phyloP scores from a whole-genome alignment of 1,140 invertebrate genomes.

The Bombus superbus region DNA sequence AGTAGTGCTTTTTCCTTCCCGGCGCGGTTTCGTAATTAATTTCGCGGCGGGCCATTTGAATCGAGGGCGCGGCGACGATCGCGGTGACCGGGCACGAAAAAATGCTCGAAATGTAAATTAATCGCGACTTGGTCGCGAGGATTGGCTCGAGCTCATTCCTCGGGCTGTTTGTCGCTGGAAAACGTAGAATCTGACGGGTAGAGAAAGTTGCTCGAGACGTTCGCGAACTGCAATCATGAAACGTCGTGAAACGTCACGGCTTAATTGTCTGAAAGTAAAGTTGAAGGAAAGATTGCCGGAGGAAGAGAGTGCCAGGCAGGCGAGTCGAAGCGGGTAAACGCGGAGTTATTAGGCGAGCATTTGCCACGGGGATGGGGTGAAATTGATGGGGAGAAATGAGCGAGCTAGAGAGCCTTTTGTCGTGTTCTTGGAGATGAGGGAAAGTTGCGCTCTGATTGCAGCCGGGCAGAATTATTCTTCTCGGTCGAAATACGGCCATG shows the following conservation, averaged over 20 bases:
- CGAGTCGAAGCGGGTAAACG: slow-evolving; percentile 15
- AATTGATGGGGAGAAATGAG: slow-evolving; percentile 18
- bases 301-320: neutral
- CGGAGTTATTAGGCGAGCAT: slow-evolving; percentile 9
- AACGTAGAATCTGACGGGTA: too few relatives aligned
- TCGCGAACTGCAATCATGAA: neutral
- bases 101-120: slow-evolving; percentile 65
- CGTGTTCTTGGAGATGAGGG: neutral
- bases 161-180: neutral
- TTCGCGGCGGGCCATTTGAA: slow-evolving; percentile 44
- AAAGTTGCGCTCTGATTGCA: neutral
- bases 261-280: slow-evolving; percentile 35
- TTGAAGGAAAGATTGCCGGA: neutral
- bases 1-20: neutral
- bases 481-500: too few relatives aligned
- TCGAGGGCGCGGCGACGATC: neutral
- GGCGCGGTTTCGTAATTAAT: slow-evolving; percentile 61
- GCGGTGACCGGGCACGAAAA: slow-evolving; percentile 32
- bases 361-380: neutral
- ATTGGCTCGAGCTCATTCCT: slow-evolving; percentile 36
- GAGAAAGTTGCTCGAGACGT: neutral
- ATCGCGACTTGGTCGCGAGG: neutral
- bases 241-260: slow-evolving; percentile 9
- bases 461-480: neutral
- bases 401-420: neutral